Evolutionary conservation across 2,888 invertebrate genomes (phyloP).

Genomic region (Drosophila quinaria): DNA sequence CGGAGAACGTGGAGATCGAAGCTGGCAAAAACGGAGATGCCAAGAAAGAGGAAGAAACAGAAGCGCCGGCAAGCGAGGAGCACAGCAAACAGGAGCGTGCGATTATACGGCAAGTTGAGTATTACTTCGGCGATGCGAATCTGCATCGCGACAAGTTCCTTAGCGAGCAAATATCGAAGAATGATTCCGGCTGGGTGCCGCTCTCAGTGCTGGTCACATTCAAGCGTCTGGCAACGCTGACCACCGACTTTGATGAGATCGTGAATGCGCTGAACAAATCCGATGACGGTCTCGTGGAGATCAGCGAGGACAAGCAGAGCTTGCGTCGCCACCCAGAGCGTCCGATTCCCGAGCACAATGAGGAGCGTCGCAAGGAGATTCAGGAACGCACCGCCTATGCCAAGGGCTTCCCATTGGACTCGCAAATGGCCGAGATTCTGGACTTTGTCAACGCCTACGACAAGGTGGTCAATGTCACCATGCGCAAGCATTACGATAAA

Average conservation of each 20-base stretch:
- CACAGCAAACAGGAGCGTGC: slow-evolving; percentile 87
- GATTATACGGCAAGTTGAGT: slow-evolving; percentile 89
- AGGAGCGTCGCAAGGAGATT: slow-evolving; percentile 93
- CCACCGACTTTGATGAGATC: slow-evolving; percentile 90
- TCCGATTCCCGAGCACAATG: slow-evolving; percentile 92
- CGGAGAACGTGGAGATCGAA: slow-evolving; percentile 23
- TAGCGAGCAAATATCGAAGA: slow-evolving; percentile 92
- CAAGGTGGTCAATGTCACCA: slow-evolving; percentile 89
- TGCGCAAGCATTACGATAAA: slow-evolving; percentile 88
- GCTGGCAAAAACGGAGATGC: slow-evolving; percentile 57
- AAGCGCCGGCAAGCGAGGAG: slow-evolving; percentile 23
- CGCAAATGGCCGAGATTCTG: slow-evolving; percentile 90
- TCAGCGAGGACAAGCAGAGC: slow-evolving; percentile 87
- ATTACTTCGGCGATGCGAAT: slow-evolving; percentile 94
- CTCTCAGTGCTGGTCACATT: slow-evolving; percentile 94
- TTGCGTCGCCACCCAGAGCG: slow-evolving; percentile 90
- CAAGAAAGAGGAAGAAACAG: slow-evolving; percentile 36
- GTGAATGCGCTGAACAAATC: slow-evolving; percentile 91
- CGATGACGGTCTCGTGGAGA: slow-evolving; percentile 90
- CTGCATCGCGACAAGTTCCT: slow-evolving; percentile 96
- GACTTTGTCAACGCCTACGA: slow-evolving; percentile 91
- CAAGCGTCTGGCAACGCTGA: slow-evolving; percentile 92
- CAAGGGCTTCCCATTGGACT: slow-evolving; percentile 93
- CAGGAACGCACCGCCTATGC: slow-evolving; percentile 92
- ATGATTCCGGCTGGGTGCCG: slow-evolving; percentile 97